Evolutionary conservation across 2,113 vertebrate genomes (phyloP).

Genomic region (Oenanthe melanoleuca): DNA sequence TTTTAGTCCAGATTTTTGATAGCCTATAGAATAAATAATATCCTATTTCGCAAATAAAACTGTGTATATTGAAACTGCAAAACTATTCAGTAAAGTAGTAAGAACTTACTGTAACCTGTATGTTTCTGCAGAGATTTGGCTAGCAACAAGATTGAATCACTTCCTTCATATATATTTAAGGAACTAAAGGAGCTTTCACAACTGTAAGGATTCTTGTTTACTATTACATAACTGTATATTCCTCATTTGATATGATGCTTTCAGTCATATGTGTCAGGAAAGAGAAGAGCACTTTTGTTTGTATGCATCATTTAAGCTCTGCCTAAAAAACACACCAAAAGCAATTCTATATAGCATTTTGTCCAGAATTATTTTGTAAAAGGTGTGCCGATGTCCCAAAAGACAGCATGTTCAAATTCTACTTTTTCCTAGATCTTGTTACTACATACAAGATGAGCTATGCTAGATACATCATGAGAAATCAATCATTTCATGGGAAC

Average conservation of each 20-base stretch:
- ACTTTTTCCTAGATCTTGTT: background rate
- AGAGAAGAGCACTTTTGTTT: background rate
- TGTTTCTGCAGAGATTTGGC: conserved; percentile 86
- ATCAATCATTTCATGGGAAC: background rate
- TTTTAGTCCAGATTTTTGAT: background rate
- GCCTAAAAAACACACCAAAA: background rate
- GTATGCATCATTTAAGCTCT: background rate
- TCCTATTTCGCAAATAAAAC: background rate
- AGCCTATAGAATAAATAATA: background rate
- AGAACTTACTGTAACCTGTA: conserved; percentile 23
- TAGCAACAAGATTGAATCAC: conserved; percentile 86
- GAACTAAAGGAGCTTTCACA: conserved; percentile 90
- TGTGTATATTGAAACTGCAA: background rate
- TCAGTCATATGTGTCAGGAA: background rate
- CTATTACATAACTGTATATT: background rate
- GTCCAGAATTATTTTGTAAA: background rate
- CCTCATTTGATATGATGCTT: background rate
- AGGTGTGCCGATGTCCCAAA: background rate
- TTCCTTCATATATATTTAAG: conserved; percentile 85
- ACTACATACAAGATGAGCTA: background rate
- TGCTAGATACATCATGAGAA: background rate
- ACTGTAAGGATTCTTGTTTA: conserved; percentile 81
- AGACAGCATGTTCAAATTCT: background rate
- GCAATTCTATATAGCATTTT: background rate
- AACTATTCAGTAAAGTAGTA: background rate